A percentile compares a stretch with the other conserved stretches of the same genome.
Conservation (phyloP, 1,140 invertebrate genomes). For the Pseudomyrmex dendroicus region DNA sequence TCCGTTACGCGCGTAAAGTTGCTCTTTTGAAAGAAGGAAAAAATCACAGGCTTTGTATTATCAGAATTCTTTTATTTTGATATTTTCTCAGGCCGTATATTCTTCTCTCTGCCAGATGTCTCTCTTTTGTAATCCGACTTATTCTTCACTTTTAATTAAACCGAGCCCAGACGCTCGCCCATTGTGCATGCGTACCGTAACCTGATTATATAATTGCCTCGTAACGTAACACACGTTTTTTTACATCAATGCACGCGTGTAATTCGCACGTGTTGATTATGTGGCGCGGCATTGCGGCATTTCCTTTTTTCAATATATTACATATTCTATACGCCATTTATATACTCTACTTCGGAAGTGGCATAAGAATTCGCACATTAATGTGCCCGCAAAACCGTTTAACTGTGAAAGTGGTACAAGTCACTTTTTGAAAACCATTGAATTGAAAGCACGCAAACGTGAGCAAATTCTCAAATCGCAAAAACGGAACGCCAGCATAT, state of each 20-base stretch:
- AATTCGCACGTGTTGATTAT: constrained; percentile 55
- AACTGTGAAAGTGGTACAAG: constrained; percentile 17
- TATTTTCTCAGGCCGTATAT: not conserved
- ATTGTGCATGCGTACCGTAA: constrained; percentile 36
- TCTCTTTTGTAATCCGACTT: not conserved
- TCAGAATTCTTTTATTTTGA: not conserved
- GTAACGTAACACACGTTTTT: constrained; percentile 57
- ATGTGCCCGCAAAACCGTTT: not conserved
- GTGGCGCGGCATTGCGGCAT: constrained; percentile 28
- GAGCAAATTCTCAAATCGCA: not conserved
- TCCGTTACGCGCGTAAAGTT: not conserved
- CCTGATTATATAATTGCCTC: constrained; percentile 64
- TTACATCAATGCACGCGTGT: constrained; percentile 33
- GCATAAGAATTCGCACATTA: constrained; percentile 5
- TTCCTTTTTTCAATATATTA: not conserved
- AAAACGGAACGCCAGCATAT: constrained; percentile 1
- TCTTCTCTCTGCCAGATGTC: too few species aligned
- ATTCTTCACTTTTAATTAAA: constrained; percentile 55
- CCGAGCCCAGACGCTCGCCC: not conserved
- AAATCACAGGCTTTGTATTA: not conserved
- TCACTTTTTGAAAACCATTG: constrained; percentile 17
- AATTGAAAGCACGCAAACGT: not conserved
- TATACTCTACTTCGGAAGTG: constrained; percentile 4
- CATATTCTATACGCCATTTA: not conserved
- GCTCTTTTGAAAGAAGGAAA: constrained; percentile 4